Base-by-base conservation (phyloP, 2,113 vertebrate species). In the Columba janthina region DNA sequence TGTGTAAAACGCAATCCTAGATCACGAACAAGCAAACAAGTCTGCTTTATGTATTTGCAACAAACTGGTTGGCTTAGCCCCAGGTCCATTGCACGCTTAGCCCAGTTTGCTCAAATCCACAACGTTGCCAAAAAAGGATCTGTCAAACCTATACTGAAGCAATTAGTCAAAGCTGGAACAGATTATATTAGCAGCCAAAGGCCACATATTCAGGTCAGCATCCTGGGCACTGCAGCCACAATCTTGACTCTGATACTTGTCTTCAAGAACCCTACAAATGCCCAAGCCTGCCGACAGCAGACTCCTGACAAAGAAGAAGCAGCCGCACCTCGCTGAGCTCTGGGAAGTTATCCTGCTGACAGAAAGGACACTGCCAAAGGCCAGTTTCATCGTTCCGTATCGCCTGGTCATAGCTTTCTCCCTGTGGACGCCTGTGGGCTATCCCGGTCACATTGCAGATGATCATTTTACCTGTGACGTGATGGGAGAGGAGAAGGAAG, bases 321-420 rank as follows among this genome's bases (percentile, higher is more conserved):
- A 83, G 42, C 22, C 83, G 15, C 80, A 99, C 99, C 99, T 99
- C 99, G 2, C 99, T 99, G 67, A 99, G 99, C 88, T 99, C 99
- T 44, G 99, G 99, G 62, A 99, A 99, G 95, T 99, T 99, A 97
- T 99, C 99, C 96, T 99, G 99, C 89, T 99, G 99, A 81, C 99
- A 99, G 97, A 99, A 99, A 62, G 99, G 99, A 96, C 99, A 99
- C 91, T 99, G 99, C 99, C 99, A 99, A 28, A 99, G 98, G 6
- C 99, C 99, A 0, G 99, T 99, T 65, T 99, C 97, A 12, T 99
- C 99, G 0, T 99, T 99, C 57, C 99, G 97, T 89, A 99, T 99
- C 1, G 99, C 99, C 96, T 99, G 99, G 97, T 99, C 99, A 2
- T 99, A 99, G 97, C 99, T 99, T 90, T 99, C 99, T 46, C 99